Evolutionary conservation across 92 coral and sea anemone species (phyloP).

Genomic region (Chrysogorgia sp.): DNA sequence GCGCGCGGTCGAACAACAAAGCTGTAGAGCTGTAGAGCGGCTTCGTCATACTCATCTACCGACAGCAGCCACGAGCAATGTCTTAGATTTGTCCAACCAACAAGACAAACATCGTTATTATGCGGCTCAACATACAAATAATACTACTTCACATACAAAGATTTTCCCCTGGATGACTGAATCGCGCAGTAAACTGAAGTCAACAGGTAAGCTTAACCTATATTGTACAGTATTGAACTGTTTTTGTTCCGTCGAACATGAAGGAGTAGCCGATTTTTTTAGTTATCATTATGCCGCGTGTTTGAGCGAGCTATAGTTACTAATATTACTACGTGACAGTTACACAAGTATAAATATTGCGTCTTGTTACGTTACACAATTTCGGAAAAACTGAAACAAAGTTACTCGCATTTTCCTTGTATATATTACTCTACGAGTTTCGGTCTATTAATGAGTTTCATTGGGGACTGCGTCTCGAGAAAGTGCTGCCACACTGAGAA

Average conservation of each 20-base stretch:
- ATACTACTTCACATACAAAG: constrained; percentile 20
- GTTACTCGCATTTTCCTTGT: neutral
- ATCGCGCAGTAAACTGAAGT: constrained; percentile 83
- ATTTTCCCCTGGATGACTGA: constrained; percentile 95
- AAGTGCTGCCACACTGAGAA: neutral
- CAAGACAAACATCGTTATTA: neutral
- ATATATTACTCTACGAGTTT: too few relatives aligned
- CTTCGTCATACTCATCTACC: too few relatives aligned
- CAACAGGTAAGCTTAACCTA: constrained; percentile 1
- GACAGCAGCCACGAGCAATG: constrained; percentile 32
- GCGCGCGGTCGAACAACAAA: neutral
- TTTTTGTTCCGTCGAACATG: too few relatives aligned
- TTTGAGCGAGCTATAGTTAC: too few relatives aligned
- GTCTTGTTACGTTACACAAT: neutral
- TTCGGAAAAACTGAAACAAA: constrained; percentile 8
- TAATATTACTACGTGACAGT: too few relatives aligned
- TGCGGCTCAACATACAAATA: constrained; percentile 6
- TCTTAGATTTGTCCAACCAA: constrained; percentile 48
- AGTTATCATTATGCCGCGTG: too few relatives aligned
- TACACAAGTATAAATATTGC: neutral
- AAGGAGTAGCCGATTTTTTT: too few relatives aligned
- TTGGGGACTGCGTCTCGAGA: neutral
- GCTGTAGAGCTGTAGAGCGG: neutral
- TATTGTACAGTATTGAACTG: too few relatives aligned
- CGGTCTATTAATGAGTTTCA: neutral